These are phyloP conservation scores for Octonoba sinensis DNA, from an alignment of 2,888 invertebrate genomes.

Conservation along the genomic window DNA sequence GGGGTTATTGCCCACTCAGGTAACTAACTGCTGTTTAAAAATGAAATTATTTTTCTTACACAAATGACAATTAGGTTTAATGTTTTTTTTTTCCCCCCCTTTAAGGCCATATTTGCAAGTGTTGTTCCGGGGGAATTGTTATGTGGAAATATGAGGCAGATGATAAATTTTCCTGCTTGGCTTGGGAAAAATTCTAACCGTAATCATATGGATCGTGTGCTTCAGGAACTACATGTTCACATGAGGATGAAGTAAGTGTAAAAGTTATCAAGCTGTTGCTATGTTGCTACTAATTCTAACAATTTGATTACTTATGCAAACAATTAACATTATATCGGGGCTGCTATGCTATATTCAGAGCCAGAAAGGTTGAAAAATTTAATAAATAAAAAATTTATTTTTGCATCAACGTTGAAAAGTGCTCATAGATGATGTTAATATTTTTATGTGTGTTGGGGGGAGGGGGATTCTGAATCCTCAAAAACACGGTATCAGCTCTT, in stretches of 20 bases:
- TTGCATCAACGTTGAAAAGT: no score
- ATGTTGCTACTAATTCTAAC: neutral
- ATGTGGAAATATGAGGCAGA: slow-evolving; percentile 82
- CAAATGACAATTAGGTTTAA: neutral
- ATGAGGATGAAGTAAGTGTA: slow-evolving; percentile 80
- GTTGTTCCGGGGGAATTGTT: slow-evolving; percentile 90
- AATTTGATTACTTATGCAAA: neutral
- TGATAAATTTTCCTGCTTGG: slow-evolving; percentile 94
- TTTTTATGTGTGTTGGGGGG: no score
- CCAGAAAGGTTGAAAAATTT: no score
- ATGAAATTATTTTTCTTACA: neutral
- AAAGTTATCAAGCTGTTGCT: neutral
- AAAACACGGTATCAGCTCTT: no score
- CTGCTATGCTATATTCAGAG: neutral
- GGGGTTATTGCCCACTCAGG: slow-evolving; percentile 86
- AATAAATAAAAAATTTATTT: no score
- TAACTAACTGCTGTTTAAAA: slow-evolving; percentile 65
- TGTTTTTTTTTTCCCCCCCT: slow-evolving; percentile 12
- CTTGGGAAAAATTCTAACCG: slow-evolving; percentile 93
- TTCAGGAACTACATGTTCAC: slow-evolving; percentile 89
- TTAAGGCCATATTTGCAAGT: slow-evolving; percentile 89
- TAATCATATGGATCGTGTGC: slow-evolving; percentile 83
- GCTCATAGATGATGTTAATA: no score
- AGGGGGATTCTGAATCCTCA: no score
- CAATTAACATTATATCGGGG: neutral